A percentile compares a stretch with the other conserved stretches of the same genome.
These are phyloP conservation scores for Ceyx cyanopectus DNA, from an alignment of 2,113 vertebrate genomes.

Conservation along the genomic window DNA sequence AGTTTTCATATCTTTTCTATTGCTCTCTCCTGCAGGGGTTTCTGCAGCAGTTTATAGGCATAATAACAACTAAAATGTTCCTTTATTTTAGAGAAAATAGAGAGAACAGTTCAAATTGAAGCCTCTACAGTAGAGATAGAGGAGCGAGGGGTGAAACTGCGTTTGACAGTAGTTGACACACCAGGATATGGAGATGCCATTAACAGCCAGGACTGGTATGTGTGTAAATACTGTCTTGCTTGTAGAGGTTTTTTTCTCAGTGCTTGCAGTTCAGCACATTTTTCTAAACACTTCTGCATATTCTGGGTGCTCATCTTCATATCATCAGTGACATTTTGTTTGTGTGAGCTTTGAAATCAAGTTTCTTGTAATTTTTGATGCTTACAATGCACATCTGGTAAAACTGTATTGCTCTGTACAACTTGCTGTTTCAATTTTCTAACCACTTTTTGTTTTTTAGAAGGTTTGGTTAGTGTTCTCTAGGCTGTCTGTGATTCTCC, in stretches of 20 bases:
- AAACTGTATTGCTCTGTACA: background rate
- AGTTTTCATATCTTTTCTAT: background rate
- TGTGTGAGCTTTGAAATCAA: background rate
- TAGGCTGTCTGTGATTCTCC: background rate
- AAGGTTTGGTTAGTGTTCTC: background rate
- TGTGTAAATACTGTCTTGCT: background rate
- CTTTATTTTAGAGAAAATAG: constrained; percentile 87
- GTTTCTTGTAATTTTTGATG: background rate
- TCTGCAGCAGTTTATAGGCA: background rate
- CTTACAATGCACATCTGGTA: background rate
- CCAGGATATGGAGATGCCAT: constrained; percentile 94
- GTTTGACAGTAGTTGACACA: constrained; percentile 92
- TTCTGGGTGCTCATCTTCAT: background rate
- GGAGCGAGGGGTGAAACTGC: constrained; percentile 92
- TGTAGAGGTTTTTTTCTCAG: background rate
- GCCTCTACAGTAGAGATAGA: constrained; percentile 94
- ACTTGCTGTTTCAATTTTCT: background rate
- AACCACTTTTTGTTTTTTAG: background rate
- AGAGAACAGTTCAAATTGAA: constrained; percentile 93
- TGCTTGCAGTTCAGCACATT: background rate
- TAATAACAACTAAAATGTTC: background rate
- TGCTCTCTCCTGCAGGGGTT: background rate
- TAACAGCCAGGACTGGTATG: constrained; percentile 93
- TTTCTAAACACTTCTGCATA: background rate
- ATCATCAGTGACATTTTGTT: background rate